Evolutionary conservation across 2,888 invertebrate genomes (phyloP).

Genomic region (Microchrysa polita): DNA sequence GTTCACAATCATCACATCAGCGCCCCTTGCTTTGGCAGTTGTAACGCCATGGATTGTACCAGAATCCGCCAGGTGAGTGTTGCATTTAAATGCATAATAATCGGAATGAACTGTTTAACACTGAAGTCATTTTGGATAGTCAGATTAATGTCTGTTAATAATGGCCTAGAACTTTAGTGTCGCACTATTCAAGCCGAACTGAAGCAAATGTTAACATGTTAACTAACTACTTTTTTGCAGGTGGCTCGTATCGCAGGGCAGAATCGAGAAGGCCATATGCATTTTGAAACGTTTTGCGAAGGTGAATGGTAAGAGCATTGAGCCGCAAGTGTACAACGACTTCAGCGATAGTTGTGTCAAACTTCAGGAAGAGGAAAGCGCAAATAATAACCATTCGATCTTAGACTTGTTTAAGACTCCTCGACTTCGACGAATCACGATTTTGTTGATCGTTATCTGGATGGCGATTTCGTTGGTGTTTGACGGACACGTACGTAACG

Average conservation of each 20-base stretch:
- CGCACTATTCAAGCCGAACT: no score
- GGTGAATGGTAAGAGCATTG: constrained; percentile 79
- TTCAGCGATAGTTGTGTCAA: constrained; percentile 74
- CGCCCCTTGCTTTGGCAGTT: constrained; percentile 76
- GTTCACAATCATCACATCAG: constrained; percentile 81
- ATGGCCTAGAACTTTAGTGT: no score
- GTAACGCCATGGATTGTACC: constrained; percentile 82
- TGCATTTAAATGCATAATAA: neutral
- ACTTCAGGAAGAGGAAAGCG: constrained; percentile 76
- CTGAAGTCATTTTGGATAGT: no score
- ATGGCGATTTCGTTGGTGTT: constrained; percentile 89
- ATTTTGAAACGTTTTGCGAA: constrained; percentile 84
- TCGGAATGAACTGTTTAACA: no score
- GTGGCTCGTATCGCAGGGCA: constrained; percentile 88
- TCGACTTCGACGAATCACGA: constrained; percentile 77
- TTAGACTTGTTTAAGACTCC: constrained; percentile 84
- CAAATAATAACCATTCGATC: constrained; percentile 78
- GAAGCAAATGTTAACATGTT: no score
- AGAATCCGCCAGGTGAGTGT: constrained; percentile 80
- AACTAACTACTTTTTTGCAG: constrained; percentile 60
- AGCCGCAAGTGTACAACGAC: constrained; percentile 76
- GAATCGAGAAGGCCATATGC: constrained; percentile 78
- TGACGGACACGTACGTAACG: constrained; percentile 89
- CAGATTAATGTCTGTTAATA: no score
- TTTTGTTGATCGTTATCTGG: constrained; percentile 85